Base-by-base conservation (phyloP, 1,140 invertebrate genomes). In the Babylonia areolata region DNA sequence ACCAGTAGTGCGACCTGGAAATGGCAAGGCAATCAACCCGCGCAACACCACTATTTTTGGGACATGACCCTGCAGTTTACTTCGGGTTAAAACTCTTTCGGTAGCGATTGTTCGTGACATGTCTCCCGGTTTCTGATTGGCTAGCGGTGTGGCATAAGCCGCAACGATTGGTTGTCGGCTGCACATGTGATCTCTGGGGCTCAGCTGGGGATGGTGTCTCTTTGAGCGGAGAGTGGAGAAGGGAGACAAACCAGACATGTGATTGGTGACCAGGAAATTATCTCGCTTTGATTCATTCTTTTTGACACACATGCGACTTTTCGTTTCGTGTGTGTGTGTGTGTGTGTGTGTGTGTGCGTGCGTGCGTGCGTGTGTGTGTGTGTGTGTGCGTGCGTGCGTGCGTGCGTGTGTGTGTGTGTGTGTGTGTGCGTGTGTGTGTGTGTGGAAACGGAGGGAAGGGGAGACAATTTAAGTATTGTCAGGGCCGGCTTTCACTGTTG, bases 61-160 rank as follows among this genome's bases (percentile, higher is more conserved):
- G 9, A 51, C 46, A 17, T 51, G 46, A 51, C 17, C 46, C 46
- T 51, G 9, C 2, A 51, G 46, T 51, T 51, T 17, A 51, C 46
- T 51, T 51, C 46, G 46, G 9, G 9, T 17, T 9, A 12, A 51
- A 51, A 5, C 71, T 35, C 71, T 73, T n/a, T 31, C 9, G 31
- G 35, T 73, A 31, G 33, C 71, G 35, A n/a, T 31, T 73, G 31
- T 5, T 12, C 5, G 31, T 73, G 31, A 73, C 71, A 73, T 31
- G 71, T 12, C 71, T 73, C 71, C 71, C 33, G 71, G 31, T 73
- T 73, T 31, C 71, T 73, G 71, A 73, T 73, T 73, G 71, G 71
- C 31, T 73, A n/a, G 71, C 35, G 71, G 71, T 35, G 71, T 73
- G 71, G 71, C 71, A 73, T 73, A 73, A 73, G 35, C 35, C 71